Conservation (phyloP, 2,113 vertebrate species). For the Pteropus alecto region DNA sequence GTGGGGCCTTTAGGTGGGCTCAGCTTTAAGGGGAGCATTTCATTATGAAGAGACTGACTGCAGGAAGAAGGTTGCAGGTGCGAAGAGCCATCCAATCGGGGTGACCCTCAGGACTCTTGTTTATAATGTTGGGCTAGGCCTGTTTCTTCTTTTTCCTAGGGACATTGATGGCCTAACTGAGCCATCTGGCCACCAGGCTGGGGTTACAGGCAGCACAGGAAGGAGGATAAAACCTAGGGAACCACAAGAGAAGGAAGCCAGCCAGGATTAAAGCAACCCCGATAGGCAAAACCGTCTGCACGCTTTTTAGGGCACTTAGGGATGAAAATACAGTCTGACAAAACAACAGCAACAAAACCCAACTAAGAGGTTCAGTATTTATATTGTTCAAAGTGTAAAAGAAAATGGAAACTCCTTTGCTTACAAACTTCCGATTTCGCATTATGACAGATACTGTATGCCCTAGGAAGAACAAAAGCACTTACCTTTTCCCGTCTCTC, state of each 20-base stretch:
- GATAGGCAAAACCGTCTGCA: neutral
- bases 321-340: neutral
- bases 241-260: neutral
- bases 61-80: neutral
- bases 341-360: neutral
- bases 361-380: neutral
- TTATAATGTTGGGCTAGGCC: neutral
- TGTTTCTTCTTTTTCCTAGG: neutral
- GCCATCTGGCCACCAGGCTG: neutral
- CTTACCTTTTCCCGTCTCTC: neutral
- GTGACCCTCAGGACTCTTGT: neutral
- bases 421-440: neutral
- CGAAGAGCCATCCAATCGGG: neutral
- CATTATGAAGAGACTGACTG: no score
- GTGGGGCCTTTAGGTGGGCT: neutral
- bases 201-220: neutral
- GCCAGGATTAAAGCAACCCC: neutral
- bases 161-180: neutral
- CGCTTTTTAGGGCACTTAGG: neutral
- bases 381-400: neutral
- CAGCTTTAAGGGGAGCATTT: neutral
- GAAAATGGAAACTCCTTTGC: neutral
- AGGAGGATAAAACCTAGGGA: neutral
- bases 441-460: neutral
- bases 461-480: neutral